These are phyloP conservation scores for Oopsacas minuta DNA, from an alignment of 37 sponge, comb jelly and placozoan species.

Conservation along the genomic window DNA sequence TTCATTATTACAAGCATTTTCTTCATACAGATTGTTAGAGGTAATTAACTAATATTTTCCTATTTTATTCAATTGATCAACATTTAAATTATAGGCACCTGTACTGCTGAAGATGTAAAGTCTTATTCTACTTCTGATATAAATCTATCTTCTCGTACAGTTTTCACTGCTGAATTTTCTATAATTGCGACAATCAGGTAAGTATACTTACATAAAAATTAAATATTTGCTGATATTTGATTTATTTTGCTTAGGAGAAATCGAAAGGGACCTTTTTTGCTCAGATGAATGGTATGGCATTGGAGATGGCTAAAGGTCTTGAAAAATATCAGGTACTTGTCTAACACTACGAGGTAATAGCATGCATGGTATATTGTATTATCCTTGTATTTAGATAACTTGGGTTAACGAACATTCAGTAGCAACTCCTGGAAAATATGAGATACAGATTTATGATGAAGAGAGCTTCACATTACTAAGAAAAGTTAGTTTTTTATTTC, in stretches of 20 bases:
- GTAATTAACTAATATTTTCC: background rate
- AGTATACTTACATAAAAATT: too few species aligned
- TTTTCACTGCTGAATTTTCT: background rate
- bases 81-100: background rate
- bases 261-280: background rate
- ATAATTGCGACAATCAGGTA: background rate
- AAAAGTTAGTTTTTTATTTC: background rate
- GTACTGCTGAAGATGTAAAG: background rate
- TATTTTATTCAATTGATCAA: background rate
- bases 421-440: background rate
- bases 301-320: background rate
- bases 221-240: too few species aligned
- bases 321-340: background rate
- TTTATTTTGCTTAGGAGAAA: background rate
- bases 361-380: background rate
- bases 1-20: background rate
- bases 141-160: background rate
- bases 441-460: background rate
- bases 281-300: background rate
- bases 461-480: background rate
- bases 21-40: background rate
- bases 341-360: background rate
- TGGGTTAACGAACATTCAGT: background rate
- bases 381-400: background rate
- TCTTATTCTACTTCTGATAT: background rate